A percentile compares a stretch with the other conserved stretches of the same genome.
Conservation (phyloP, 2,888 invertebrate genomes). For the Cantharis rufa region DNA sequence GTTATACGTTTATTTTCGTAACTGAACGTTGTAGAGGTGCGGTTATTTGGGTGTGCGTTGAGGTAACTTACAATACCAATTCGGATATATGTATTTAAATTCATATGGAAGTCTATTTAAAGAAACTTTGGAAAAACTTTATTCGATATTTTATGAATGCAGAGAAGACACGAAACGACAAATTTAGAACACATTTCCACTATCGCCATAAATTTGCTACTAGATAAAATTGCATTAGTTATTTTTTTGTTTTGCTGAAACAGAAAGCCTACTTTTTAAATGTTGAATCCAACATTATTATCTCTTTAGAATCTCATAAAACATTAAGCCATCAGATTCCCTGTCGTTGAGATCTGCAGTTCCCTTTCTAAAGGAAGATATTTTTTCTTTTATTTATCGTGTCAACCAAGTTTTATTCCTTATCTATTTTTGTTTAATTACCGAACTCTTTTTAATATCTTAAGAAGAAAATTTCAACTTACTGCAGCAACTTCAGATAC, state of each 20-base stretch:
- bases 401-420: neutral
- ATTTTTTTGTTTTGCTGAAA: neutral
- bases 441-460: neutral
- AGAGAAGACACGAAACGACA: neutral
- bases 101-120: neutral
- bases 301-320: neutral
- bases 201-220: neutral
- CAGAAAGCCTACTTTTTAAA: neutral
- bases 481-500: neutral
- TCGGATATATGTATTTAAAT: neutral
- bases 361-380: neutral
- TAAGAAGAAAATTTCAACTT: neutral
- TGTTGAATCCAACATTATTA: neutral
- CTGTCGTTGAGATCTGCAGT: neutral
- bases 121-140: neutral
- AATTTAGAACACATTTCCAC: neutral
- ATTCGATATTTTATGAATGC: neutral
- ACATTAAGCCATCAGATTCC: neutral
- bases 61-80: neutral
- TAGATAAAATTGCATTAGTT: neutral
- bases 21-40: slow-evolving; percentile 20
- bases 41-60: neutral
- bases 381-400: neutral
- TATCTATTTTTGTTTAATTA: neutral
- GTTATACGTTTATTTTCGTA: slow-evolving; percentile 1